phyloP scores from a whole-genome alignment of 2,113 vertebrate genomes.

The Strigops habroptila region DNA sequence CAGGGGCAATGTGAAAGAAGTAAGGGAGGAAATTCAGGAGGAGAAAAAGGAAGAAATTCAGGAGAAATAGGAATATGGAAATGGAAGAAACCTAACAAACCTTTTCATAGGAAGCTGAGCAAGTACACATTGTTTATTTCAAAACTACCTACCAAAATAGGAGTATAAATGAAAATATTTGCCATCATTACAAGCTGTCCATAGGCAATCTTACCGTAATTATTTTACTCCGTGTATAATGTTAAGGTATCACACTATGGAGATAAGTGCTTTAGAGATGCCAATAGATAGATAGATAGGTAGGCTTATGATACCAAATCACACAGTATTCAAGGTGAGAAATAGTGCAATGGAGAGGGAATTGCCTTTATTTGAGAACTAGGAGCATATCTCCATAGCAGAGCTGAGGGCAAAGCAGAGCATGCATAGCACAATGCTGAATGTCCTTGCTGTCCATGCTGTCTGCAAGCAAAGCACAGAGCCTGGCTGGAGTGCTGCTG shows the following conservation, averaged over 20 bases:
- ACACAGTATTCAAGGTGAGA: neutral
- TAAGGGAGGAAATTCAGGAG: neutral
- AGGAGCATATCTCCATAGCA: neutral
- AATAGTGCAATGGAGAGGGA: neutral
- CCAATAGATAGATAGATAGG: neutral
- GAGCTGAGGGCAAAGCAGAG: neutral
- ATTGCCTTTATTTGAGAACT: neutral
- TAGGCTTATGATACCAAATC: neutral
- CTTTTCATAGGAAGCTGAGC: neutral
- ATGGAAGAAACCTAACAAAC: neutral
- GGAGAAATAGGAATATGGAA: neutral
- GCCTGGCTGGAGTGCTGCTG: neutral
- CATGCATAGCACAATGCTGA: fast-evolving
- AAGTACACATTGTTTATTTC: neutral
- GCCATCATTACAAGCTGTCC: neutral
- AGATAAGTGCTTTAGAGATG: neutral
- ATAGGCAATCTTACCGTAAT: neutral
- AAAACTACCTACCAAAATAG: neutral
- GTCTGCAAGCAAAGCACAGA: neutral
- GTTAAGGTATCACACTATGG: neutral
- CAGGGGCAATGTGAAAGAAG: neutral
- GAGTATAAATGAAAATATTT: neutral
- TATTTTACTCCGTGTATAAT: neutral
- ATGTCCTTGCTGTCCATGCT: neutral
- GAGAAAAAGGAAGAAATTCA: neutral